These are phyloP conservation scores for Pseudocheirus occidentalis DNA, from an alignment of 2,797 vertebrate genomes.

Conservation along the genomic window DNA sequence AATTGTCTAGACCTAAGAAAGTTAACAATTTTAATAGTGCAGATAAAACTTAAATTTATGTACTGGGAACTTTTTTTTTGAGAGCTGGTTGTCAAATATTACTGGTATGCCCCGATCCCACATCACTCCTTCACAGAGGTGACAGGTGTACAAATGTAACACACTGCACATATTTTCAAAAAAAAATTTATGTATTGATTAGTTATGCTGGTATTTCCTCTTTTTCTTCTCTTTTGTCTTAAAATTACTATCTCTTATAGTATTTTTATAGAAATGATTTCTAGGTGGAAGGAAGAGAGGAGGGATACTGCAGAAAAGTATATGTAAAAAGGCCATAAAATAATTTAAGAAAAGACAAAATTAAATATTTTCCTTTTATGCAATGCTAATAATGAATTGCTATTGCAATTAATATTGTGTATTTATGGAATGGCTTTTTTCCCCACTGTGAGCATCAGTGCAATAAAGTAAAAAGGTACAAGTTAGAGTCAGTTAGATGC, in stretches of 20 bases:
- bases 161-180: not conserved
- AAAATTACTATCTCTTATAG: not conserved
- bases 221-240: not conserved
- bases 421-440: not conserved
- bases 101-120: not conserved
- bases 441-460: not conserved
- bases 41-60: not conserved
- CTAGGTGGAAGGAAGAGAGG: not conserved
- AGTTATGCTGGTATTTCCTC: not conserved
- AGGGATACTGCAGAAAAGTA: not conserved
- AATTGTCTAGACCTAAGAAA: not conserved
- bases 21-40: not conserved
- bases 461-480: rapidly evolving
- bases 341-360: not conserved
- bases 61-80: not conserved
- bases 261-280: not conserved
- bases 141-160: not conserved
- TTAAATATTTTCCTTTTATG: not conserved
- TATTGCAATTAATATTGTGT: not conserved
- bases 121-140: not conserved
- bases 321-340: not conserved
- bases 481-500: rapidly evolving
- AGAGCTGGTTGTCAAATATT: not conserved
- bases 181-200: not conserved
- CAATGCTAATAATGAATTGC: not conserved